phyloP scores from a whole-genome alignment of 2,888 invertebrate genomes.

The Agonopterix heracliana region DNA sequence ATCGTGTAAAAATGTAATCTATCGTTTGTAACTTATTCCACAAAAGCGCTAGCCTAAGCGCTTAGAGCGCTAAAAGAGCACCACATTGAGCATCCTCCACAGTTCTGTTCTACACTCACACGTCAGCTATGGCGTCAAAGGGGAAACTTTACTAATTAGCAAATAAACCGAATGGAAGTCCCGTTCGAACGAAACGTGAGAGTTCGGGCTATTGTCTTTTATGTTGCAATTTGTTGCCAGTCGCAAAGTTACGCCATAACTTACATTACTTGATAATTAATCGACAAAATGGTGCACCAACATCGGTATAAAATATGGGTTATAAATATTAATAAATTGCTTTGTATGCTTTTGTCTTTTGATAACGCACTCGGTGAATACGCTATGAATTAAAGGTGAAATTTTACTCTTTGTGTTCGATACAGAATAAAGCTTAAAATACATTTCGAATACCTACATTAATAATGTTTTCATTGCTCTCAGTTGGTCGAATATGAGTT shows the following conservation, averaged over 20 bases:
- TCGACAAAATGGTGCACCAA: neutral
- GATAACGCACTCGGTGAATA: neutral
- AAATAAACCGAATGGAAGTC: constrained; percentile 9
- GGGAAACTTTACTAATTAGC: constrained; percentile 7
- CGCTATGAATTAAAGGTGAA: too few species aligned
- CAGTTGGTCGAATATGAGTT: too few species aligned
- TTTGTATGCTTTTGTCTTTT: neutral
- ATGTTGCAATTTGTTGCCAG: constrained; percentile 28
- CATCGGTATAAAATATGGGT: neutral
- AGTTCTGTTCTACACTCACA: constrained; percentile 18
- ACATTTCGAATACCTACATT: too few species aligned
- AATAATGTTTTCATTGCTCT: too few species aligned
- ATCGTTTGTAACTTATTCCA: too few species aligned
- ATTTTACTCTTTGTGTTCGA: too few species aligned
- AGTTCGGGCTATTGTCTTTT: constrained; percentile 30
- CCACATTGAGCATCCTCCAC: neutral
- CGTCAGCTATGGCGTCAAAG: constrained; percentile 12
- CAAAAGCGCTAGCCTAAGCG: neutral
- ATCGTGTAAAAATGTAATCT: too few species aligned
- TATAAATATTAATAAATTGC: constrained; percentile 3
- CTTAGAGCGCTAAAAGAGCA: neutral
- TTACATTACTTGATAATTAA: neutral
- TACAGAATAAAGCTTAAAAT: too few species aligned
- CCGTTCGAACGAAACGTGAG: neutral
- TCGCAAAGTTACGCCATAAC: constrained; percentile 5